A percentile compares a stretch with the other conserved stretches of the same genome.
phyloP scores from a whole-genome alignment of 2,113 vertebrate genomes.

The Donacobius atricapilla region DNA sequence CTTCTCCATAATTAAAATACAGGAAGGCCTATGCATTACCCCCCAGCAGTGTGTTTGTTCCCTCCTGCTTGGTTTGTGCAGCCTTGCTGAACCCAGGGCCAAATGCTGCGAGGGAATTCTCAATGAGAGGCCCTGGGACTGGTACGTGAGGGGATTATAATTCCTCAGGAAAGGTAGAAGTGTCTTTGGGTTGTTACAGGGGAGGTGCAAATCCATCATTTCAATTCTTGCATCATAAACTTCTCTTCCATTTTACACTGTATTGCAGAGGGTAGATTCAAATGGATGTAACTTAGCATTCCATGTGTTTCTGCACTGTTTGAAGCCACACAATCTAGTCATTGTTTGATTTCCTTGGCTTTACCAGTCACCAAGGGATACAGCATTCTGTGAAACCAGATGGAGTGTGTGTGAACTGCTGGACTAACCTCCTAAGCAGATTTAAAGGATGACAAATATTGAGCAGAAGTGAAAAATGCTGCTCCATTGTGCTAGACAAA shows the following conservation, averaged over 20 bases:
- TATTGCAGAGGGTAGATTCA: not conserved
- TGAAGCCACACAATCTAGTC: not conserved
- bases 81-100: not conserved
- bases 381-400: not conserved
- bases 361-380: slow-evolving; percentile 6
- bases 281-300: not conserved
- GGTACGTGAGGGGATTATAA: not conserved
- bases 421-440: slow-evolving; percentile 10
- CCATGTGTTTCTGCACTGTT: not conserved
- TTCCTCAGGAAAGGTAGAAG: not conserved
- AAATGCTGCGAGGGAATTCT: not conserved
- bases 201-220: not conserved
- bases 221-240: not conserved
- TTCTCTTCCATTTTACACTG: not conserved
- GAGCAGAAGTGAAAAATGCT: slow-evolving; percentile 14
- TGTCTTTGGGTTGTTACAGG: not conserved
- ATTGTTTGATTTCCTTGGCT: slow-evolving; percentile 13
- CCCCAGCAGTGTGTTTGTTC: not conserved
- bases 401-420: not conserved
- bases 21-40: not conserved
- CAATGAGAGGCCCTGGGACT: not conserved
- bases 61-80: not conserved
- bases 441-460: slow-evolving; percentile 23
- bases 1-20: slow-evolving; percentile 10
- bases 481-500: not conserved